phyloP scores from a whole-genome alignment of 2,113 vertebrate species.

The Mirza zaza region DNA sequence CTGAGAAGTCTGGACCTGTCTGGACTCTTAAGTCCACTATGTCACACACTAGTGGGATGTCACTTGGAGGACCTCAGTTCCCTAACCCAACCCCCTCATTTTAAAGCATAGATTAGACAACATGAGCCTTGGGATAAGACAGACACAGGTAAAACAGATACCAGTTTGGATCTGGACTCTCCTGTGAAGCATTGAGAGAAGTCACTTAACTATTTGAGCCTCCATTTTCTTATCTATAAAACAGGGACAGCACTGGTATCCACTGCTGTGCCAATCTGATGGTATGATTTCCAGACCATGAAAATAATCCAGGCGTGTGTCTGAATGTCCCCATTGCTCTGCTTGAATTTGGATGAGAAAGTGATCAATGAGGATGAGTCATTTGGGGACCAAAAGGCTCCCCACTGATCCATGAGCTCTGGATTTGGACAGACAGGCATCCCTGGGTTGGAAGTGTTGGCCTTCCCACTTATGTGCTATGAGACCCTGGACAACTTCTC shows the following conservation, averaged over 20 bases:
- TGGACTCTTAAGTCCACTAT: background rate
- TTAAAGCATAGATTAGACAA: background rate
- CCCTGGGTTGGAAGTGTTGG: background rate
- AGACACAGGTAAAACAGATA: too few species aligned
- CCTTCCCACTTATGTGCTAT: background rate
- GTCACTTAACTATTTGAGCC: background rate
- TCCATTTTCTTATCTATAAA: background rate
- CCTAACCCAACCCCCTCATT: background rate
- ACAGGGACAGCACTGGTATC: background rate
- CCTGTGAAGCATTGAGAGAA: background rate
- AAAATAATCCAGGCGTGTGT: background rate
- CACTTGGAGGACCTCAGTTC: background rate
- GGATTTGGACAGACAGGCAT: background rate
- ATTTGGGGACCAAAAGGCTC: background rate
- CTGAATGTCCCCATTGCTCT: background rate
- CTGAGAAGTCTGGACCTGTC: background rate
- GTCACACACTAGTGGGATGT: accelerated
- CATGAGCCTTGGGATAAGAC: background rate
- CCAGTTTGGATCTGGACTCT: background rate
- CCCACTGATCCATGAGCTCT: background rate
- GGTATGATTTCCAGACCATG: background rate
- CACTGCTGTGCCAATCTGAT: background rate
- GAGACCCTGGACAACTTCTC: background rate
- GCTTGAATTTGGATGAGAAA: background rate
- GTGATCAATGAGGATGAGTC: background rate